Evolutionary conservation across 2,113 vertebrate genomes (phyloP).

Genomic region (Callospermophilus lateralis): DNA sequence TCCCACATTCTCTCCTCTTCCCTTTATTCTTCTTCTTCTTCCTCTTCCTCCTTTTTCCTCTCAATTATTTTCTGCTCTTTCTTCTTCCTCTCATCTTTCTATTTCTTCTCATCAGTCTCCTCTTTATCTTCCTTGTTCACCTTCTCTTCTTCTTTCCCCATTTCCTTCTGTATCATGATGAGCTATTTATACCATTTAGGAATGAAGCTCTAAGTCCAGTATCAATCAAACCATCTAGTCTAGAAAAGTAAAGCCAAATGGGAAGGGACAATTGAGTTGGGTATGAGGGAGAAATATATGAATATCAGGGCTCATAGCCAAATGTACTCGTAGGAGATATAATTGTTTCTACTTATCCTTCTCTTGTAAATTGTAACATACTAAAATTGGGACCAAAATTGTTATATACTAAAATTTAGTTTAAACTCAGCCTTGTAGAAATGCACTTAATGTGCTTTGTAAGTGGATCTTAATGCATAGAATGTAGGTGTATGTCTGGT

Average conservation of each 20-base stretch:
- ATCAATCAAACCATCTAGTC: not conserved
- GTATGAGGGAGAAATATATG: not conserved
- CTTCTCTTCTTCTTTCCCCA: fast-evolving
- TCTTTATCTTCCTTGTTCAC: fast-evolving
- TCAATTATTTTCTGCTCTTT: not conserved
- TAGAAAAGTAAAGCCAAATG: not conserved
- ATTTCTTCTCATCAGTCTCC: too few species aligned
- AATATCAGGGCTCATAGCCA: not conserved
- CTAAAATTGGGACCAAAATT: not conserved
- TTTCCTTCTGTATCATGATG: not conserved
- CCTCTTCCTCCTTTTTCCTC: not conserved
- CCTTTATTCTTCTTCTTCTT: not conserved
- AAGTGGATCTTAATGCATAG: not conserved
- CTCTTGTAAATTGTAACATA: not conserved
- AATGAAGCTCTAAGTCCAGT: not conserved
- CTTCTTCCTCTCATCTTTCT: not conserved
- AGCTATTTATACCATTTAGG: not conserved
- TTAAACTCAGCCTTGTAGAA: too few species aligned
- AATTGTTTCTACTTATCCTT: not conserved
- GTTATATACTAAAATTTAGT: not conserved
- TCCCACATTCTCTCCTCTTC: too few species aligned
- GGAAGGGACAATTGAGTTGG: not conserved
- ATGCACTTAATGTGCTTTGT: not conserved
- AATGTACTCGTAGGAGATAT: not conserved
- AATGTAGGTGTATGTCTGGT: fast-evolving